Base-by-base conservation (phyloP, 2,113 vertebrate genomes). In the Lasiurus cinereus region DNA sequence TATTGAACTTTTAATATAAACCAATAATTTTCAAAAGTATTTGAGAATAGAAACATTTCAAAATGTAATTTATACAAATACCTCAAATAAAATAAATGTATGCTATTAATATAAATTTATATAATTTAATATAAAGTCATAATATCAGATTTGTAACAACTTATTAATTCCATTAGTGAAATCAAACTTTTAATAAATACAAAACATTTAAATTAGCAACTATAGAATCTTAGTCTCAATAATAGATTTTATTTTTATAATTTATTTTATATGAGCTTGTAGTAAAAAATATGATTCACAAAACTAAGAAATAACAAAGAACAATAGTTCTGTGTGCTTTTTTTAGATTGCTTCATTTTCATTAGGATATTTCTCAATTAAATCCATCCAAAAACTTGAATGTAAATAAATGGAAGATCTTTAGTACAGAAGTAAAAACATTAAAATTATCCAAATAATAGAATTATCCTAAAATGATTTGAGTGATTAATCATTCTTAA, bases 41-140 rank as follows among this genome's bases (percentile, higher is more conserved):
- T 83, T 69, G 27, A 83, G 19, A 94, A 7, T 14, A 92, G 16
- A 6, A 54, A 3, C 8, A 78, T 85, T 85, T 29, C 1, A 43
- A 94, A 94, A 78, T 85, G 66, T 89, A 93, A n/a, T 62, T 70
- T 62, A n/a, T 73, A 59, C 9, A 93, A 91, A 83, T 54, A n/a
- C 3, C 12, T 95, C 36, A 74, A 78, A 86, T 31, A 76, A 90
- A 90, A 29, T 50, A 91, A 70, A 78, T 83, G 27, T 19, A 15
- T 93, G 21, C 39, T 80, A 39, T 72, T 66, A 48, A 76, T 70
- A 14, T 95, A 9, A 88, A 84, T 92, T 69, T 54, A 90, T 92
- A 8, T 27, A 80, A 39, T 39, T 1, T 59, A 80, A 39, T 39
- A 24, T 59, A 59, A 80, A 80, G 8, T 88, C 39, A 93, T 83